Evolutionary conservation across 2,113 vertebrate genomes (phyloP).

Genomic region (Orcinus orca): DNA sequence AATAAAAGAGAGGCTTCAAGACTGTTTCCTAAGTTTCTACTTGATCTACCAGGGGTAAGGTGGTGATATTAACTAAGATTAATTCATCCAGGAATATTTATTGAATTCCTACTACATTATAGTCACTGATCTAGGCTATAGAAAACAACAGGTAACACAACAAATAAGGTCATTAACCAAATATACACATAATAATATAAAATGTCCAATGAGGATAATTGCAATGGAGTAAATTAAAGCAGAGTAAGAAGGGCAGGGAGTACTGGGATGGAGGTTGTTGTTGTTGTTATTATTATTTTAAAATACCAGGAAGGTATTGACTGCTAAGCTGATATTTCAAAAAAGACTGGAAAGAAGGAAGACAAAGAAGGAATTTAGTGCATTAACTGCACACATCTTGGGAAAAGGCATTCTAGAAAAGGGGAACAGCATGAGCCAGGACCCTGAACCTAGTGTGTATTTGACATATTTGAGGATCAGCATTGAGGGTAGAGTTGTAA

Average conservation of each 20-base stretch:
- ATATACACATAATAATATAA: background rate
- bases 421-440: background rate
- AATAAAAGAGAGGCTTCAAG: background rate
- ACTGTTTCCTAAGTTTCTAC: background rate
- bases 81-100: background rate
- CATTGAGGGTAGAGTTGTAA: background rate
- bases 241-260: background rate
- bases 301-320: background rate
- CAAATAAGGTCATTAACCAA: background rate
- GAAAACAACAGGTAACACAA: background rate
- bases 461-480: background rate
- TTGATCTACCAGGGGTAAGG: background rate
- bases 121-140: background rate
- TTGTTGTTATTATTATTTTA: background rate
- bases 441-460: background rate
- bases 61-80: background rate
- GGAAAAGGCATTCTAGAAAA: background rate
- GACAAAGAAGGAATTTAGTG: background rate
- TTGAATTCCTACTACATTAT: background rate
- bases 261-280: too few relatives aligned
- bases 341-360: background rate
- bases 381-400: background rate
- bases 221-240: background rate
- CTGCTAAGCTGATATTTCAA: background rate
- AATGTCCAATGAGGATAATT: background rate